phyloP scores from a whole-genome alignment of 2,888 invertebrate species.

The Sarcophaga variegata region DNA sequence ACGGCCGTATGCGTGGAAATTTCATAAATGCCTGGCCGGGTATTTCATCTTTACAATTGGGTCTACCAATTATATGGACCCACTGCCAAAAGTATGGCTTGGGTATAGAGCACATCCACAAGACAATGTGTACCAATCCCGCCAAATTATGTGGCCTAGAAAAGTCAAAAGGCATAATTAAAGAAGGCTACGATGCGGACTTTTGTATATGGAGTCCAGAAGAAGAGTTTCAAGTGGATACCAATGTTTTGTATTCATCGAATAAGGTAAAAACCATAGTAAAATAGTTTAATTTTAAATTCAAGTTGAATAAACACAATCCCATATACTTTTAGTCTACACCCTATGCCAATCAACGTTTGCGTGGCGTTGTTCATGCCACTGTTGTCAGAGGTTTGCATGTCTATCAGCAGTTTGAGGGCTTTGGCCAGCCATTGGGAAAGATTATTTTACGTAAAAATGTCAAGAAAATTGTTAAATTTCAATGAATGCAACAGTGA shows the following conservation, averaged over 20 bases:
- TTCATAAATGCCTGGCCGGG: conserved; percentile 89
- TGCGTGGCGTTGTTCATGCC: conserved; percentile 85
- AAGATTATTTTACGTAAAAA: conserved; percentile 79
- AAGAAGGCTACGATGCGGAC: conserved; percentile 87
- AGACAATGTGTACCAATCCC: conserved; percentile 85
- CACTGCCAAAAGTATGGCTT: conserved; percentile 84
- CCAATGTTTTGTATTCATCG: conserved; percentile 85
- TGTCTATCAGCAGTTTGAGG: conserved; percentile 83
- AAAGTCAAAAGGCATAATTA: conserved; percentile 85
- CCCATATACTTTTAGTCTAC: conserved; percentile 83
- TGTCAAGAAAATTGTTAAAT: conserved; percentile 79
- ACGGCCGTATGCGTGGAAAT: conserved; percentile 83
- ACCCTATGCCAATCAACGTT: conserved; percentile 85
- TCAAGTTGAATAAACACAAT: background rate
- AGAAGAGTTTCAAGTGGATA: conserved; percentile 83
- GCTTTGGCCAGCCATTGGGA: conserved; percentile 80
- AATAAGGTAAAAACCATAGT: conserved; percentile 83
- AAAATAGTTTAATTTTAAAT: background rate
- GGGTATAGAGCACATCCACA: conserved; percentile 83
- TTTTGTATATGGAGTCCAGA: conserved; percentile 88
- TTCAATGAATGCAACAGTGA: conserved; percentile 71
- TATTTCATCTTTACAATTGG: conserved; percentile 88
- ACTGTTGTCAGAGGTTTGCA: conserved; percentile 86
- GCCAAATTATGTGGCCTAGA: conserved; percentile 85
- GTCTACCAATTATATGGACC: conserved; percentile 88